phyloP scores from a whole-genome alignment of 2,888 invertebrate genomes.

The Julus scanicus region DNA sequence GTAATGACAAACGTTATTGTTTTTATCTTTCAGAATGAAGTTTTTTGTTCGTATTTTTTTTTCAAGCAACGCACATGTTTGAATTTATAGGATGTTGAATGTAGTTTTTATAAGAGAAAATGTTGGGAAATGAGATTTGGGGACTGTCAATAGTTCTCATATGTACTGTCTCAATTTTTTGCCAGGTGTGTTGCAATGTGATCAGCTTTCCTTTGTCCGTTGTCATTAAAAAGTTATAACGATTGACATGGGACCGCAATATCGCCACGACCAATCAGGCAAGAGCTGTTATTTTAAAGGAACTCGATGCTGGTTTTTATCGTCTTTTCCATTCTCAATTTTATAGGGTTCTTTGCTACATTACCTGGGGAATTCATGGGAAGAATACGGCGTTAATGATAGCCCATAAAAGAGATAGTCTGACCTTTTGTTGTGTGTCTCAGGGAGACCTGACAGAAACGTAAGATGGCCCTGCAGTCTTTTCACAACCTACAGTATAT shows the following conservation, averaged over 20 bases:
- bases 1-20: conserved; percentile 25
- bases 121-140: background rate
- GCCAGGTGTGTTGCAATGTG: background rate
- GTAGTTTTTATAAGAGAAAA: background rate
- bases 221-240: conserved; percentile 22
- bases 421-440: conserved; percentile 1
- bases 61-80: background rate
- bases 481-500: no score
- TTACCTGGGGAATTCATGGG: background rate
- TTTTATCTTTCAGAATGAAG: background rate
- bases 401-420: background rate
- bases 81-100: background rate
- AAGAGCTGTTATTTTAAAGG: background rate
- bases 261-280: background rate
- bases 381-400: background rate
- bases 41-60: conserved; percentile 9
- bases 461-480: background rate
- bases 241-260: background rate
- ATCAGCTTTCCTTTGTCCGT: background rate
- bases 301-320: background rate
- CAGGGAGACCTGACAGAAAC: background rate
- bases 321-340: conserved; percentile 15
- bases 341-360: background rate
- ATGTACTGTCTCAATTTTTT: background rate
- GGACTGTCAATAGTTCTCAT: background rate